These are phyloP conservation scores for Leptopilina syphax DNA, from an alignment of 2,888 invertebrate genomes.

Conservation along the genomic window DNA sequence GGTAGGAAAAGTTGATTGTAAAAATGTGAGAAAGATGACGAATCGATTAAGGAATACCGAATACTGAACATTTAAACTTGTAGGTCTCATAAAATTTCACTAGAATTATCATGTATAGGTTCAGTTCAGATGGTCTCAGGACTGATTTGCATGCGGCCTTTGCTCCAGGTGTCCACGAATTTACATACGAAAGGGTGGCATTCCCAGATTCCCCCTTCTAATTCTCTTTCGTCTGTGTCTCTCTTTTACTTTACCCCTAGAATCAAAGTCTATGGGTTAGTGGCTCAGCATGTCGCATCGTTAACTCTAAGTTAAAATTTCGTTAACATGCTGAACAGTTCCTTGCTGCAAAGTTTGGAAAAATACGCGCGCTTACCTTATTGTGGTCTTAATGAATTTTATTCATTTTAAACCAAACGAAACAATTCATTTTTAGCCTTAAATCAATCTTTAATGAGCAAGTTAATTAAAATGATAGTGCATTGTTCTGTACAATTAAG, in stretches of 20 bases:
- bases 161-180: conserved; percentile 75
- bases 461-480: too few species aligned
- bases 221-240: conserved; percentile 46
- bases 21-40: conserved; percentile 9
- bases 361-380: background rate
- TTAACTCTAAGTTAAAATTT: conserved; percentile 52
- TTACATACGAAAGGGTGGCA: conserved; percentile 76
- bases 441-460: too few species aligned
- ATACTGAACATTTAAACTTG: conserved; percentile 7
- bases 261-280: conserved; percentile 70
- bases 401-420: background rate
- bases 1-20: background rate
- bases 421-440: too few species aligned
- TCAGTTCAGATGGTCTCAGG: conserved; percentile 67
- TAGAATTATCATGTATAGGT: conserved; percentile 52
- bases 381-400: background rate
- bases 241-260: conserved; percentile 52
- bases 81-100: conserved; percentile 42
- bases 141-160: conserved; percentile 74
- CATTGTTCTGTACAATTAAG: too few species aligned
- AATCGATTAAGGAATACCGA: background rate
- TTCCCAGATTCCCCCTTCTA: conserved; percentile 64
- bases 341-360: background rate
- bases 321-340: conserved; percentile 42
- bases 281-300: conserved; percentile 72